These are phyloP conservation scores for Felis catus DNA, from an alignment of 2,113 vertebrate genomes.

Conservation along the genomic window F.catus_Fca126_mat1.0 CM031412.1:109929001-109929500, in stretches of 20 bases:
- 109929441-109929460: background rate
- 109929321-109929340: background rate
- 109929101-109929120: conserved; percentile 94
- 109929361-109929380: background rate
- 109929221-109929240: background rate
- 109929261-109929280: background rate
- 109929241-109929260: background rate
- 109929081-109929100: conserved; percentile 93
- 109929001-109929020: background rate
- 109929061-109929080: conserved; percentile 92
- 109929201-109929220: background rate
- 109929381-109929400: background rate
- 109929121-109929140: conserved; percentile 93
- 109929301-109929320: background rate
- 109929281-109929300: background rate
- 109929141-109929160: conserved; percentile 92
- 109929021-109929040: background rate
- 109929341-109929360: background rate
- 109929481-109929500: background rate
- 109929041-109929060: conserved; percentile 96
- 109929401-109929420: background rate
- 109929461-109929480: too few relatives aligned
- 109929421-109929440: fast-evolving
- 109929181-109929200: conserved; percentile 95
- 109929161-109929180: conserved; percentile 85